A percentile compares a stretch with the other conserved stretches of the same genome.
These are phyloP conservation scores for Artemia franciscana DNA, from an alignment of 1,140 invertebrate genomes.

Conservation along the genomic window DNA sequence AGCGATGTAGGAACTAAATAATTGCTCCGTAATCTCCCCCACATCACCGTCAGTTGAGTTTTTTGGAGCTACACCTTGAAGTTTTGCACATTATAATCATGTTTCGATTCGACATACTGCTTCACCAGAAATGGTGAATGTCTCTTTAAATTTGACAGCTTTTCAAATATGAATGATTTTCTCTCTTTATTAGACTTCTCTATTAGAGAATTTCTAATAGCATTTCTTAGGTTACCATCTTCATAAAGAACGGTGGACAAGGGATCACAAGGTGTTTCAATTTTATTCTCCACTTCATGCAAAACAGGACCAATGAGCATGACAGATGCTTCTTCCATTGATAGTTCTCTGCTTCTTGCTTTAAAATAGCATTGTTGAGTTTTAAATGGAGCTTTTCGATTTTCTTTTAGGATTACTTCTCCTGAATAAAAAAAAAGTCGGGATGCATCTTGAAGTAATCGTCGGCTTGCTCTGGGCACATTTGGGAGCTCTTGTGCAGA, in stretches of 20 bases:
- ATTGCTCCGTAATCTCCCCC: too few species aligned
- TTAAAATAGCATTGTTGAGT: background rate
- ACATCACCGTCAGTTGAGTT: too few species aligned
- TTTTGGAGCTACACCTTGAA: background rate
- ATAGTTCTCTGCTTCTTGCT: background rate
- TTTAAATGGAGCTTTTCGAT: background rate
- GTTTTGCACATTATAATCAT: background rate
- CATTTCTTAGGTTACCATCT: background rate
- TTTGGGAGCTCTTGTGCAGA: too few species aligned
- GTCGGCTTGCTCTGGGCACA: too few species aligned
- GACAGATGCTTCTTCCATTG: background rate
- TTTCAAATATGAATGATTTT: background rate
- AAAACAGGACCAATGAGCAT: background rate
- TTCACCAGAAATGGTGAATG: background rate
- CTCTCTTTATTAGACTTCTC: background rate
- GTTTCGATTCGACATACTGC: background rate
- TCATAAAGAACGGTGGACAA: background rate
- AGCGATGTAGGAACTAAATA: too few species aligned
- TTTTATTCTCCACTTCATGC: background rate
- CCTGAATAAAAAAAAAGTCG: background rate
- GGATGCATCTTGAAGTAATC: background rate
- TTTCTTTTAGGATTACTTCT: background rate
- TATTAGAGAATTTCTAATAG: background rate
- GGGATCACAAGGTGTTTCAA: background rate
- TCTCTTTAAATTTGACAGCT: background rate